These are phyloP conservation scores for Nansenia antarctica DNA, from an alignment of 2,113 vertebrate genomes.

Conservation along the genomic window DNA sequence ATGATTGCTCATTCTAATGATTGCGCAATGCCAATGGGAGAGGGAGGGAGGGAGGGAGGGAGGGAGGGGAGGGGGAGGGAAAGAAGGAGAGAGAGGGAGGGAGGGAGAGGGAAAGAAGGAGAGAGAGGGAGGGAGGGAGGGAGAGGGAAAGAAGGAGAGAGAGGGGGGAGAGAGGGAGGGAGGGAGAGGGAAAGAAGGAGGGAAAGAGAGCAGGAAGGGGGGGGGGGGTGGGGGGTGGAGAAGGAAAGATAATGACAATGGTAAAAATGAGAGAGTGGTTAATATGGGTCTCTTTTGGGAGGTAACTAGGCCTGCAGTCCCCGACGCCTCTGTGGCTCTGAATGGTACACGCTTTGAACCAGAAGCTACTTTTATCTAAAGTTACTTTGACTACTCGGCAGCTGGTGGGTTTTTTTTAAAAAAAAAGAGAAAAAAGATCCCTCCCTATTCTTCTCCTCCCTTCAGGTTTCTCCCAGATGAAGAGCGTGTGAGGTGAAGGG, in stretches of 20 bases:
- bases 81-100: constrained; percentile 31
- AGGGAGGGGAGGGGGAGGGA: background rate
- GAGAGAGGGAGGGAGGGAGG: background rate
- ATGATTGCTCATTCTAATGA: constrained; percentile 65
- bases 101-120: constrained; percentile 30
- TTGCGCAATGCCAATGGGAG: constrained; percentile 53
- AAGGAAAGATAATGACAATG: constrained; percentile 10
- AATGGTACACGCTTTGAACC: background rate
- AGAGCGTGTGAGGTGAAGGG: no score
- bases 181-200: constrained; percentile 12
- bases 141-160: background rate
- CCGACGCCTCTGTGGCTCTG: no score
- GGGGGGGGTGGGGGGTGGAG: background rate
- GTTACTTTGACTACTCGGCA: no score
- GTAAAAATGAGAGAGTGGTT: background rate
- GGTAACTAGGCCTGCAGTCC: background rate
- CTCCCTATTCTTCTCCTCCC: no score
- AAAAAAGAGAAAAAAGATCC: no score
- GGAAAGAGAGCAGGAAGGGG: background rate
- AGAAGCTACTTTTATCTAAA: no score
- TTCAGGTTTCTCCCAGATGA: no score
- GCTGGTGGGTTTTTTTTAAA: no score
- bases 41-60: constrained; percentile 37
- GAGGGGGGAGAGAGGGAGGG: background rate
- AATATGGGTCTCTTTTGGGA: background rate